Evolutionary conservation across 2,797 vertebrate species (phyloP), one percentile per base, ranked within the genome.

Genomic region (Oceanodroma leucorhoa): DNA sequence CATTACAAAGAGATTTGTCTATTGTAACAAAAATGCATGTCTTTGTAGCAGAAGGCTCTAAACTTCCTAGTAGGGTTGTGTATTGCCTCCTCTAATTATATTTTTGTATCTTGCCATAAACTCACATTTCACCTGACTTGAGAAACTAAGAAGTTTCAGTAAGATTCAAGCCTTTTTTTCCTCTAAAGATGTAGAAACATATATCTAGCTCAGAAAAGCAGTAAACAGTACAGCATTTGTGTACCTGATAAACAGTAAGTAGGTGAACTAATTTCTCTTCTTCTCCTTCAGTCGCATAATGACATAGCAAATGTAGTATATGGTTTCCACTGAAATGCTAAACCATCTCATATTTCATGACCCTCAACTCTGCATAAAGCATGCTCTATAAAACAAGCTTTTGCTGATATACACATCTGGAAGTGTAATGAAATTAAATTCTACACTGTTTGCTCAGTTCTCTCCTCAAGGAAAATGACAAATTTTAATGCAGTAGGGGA

Each of bases 381-480:
- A 46, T 38, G 51, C 12, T 75, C 55, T 83, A 58, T 84, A 87
- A 82, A 92, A 75, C 30, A 92, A 89, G 36, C 17, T 87, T 94
- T 90, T 94, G 75, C 90, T 93, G 90, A 93, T 90, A 80, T 36
- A 71, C 48, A 89, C 57, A 40, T 50, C 77, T 70, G 62, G 53
- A 90, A 93, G 57, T 53, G 24, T 77, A 90, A 80, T 50, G 71
- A 94, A 93, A 94, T 62, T 4, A 94, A 94, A 87, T 87, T 87
- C 58, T 93, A 79, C 41, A 29, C 48, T 50, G 11, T 50, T 16
- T 53, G 45, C 20, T 91, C 62, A 38, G 58, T 87, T 89, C 3
- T 71, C 27, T 89, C 34, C 30, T 88, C 65, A 70, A 91, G 58
- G n/a, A 89, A 93, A 91, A 72, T 65, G 70, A 83, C 71, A 79